Evolutionary conservation across 2,888 invertebrate species (phyloP).

Genomic region (Tipula unca): DNA sequence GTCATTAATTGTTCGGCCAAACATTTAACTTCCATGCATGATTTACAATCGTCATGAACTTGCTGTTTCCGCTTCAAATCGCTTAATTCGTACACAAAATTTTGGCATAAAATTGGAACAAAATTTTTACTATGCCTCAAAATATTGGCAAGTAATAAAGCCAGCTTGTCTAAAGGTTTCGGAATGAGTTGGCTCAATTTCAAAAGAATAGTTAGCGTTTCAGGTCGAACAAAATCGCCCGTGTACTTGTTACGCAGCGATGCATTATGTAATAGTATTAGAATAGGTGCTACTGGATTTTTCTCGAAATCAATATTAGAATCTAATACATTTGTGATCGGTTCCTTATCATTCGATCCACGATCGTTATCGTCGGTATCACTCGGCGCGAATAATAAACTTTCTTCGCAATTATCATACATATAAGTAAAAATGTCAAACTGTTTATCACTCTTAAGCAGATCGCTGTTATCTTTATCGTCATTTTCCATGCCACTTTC

Average conservation of each 20-base stretch:
- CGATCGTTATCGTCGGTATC: conserved; percentile 40
- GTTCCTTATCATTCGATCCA: conserved; percentile 29
- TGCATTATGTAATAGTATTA: neutral
- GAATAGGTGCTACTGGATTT: conserved; percentile 16
- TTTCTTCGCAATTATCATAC: conserved; percentile 34
- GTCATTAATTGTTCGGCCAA: neutral
- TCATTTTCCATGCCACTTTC: conserved; percentile 23
- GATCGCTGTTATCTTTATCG: conserved; percentile 30
- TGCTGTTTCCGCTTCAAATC: conserved; percentile 30
- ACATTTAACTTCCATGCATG: conserved; percentile 22
- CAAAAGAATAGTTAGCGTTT: conserved; percentile 31
- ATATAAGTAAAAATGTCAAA: conserved; percentile 33
- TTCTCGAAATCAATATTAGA: conserved; percentile 14
- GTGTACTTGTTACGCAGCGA: neutral
- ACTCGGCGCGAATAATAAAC: conserved; percentile 27
- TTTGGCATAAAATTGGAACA: conserved; percentile 37
- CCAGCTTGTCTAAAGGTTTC: neutral
- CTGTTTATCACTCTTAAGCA: conserved; percentile 31
- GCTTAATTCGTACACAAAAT: conserved; percentile 36
- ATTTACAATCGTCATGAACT: conserved; percentile 23
- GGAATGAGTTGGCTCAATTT: neutral
- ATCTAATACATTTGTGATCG: neutral
- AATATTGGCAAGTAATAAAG: neutral
- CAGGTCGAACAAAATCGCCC: conserved; percentile 35
- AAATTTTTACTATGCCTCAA: conserved; percentile 38